phyloP scores from a whole-genome alignment of 2,113 vertebrate genomes.

The Rhombomys opimus region DNA sequence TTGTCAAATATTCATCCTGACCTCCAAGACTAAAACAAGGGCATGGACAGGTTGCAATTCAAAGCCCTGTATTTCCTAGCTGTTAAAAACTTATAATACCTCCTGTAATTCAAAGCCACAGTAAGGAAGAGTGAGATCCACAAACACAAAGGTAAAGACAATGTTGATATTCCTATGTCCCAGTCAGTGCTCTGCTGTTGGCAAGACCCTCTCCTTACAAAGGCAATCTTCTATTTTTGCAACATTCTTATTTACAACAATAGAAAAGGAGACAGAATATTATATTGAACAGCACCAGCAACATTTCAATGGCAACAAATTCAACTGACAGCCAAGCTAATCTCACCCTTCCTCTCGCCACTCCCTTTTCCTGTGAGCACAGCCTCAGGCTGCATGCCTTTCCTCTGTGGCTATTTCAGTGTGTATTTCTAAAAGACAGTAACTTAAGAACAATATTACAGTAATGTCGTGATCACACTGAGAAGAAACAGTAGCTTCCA shows the following conservation, averaged over 20 bases:
- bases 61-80: slow-evolving; percentile 12
- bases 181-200: background rate
- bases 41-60: background rate
- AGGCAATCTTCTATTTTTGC: background rate
- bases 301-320: background rate
- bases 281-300: background rate
- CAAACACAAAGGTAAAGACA: background rate
- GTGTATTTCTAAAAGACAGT: slow-evolving; percentile 1
- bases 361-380: background rate
- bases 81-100: background rate
- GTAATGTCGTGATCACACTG: background rate
- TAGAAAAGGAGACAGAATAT: background rate
- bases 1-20: slow-evolving; percentile 2
- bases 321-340: background rate
- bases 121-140: background rate
- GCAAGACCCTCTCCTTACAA: background rate
- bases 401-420: background rate
- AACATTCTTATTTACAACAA: background rate
- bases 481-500: slow-evolving; percentile 10
- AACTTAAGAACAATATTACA: background rate
- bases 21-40: slow-evolving; percentile 17
- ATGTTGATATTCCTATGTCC: background rate
- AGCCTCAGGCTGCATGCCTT: background rate
- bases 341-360: background rate
- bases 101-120: background rate